Evolutionary conservation across 2,797 vertebrate species (phyloP).

Genomic region (Argyrosomus regius): DNA sequence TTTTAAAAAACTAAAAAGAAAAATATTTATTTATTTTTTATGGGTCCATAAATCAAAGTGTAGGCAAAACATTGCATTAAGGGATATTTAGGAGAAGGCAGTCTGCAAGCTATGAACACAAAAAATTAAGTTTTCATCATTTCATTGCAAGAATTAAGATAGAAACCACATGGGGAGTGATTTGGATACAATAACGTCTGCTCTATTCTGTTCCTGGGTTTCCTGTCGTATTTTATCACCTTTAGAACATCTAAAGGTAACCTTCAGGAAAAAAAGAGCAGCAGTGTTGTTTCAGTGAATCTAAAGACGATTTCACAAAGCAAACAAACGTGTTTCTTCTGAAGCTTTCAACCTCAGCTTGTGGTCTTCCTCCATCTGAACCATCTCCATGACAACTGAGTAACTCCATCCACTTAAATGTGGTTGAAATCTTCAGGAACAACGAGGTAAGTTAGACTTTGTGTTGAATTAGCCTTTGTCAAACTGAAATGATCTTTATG

Average conservation of each 20-base stretch:
- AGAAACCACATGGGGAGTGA: not conserved
- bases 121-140: not conserved
- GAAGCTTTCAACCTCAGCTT: not conserved
- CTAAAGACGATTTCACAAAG: not conserved
- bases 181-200: conserved; percentile 11
- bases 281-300: not conserved
- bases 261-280: not conserved
- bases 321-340: not conserved
- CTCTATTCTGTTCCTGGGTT: not conserved
- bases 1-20: no score
- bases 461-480: not conserved
- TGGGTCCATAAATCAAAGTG: not conserved
- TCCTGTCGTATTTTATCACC: not conserved
- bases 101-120: not conserved
- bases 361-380: conserved; percentile 1
- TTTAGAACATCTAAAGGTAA: not conserved
- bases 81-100: not conserved
- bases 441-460: not conserved
- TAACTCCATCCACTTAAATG: not conserved
- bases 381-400: conserved; percentile 5
- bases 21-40: not conserved
- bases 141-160: not conserved
- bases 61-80: conserved; percentile 6
- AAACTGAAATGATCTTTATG: not conserved
- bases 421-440: not conserved